A percentile compares a stretch with the other conserved stretches of the same genome.
phyloP scores from a whole-genome alignment of 2,113 vertebrate genomes.

The Tonatia bakeri region DNA sequence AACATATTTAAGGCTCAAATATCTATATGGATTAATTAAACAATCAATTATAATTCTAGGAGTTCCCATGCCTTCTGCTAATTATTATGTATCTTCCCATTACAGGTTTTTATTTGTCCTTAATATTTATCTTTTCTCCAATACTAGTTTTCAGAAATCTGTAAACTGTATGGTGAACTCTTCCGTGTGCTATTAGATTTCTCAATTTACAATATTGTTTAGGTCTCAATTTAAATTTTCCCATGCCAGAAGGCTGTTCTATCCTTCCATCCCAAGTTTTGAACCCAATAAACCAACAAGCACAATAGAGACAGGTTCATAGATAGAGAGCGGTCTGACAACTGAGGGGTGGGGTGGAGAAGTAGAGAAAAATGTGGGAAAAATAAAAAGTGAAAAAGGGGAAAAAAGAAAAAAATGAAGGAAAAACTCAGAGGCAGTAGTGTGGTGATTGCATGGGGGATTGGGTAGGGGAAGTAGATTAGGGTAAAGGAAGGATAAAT shows the following conservation, averaged over 20 bases:
- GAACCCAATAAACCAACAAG: too few species aligned
- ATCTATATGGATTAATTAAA: neutral
- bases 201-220: neutral
- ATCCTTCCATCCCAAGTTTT: neutral
- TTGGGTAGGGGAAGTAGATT: too few species aligned
- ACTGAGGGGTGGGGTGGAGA: too few species aligned
- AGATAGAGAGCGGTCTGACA: too few species aligned
- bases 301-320: too few species aligned
- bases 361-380: too few species aligned
- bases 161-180: neutral
- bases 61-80: neutral
- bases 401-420: too few species aligned
- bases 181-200: neutral
- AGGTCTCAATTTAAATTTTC: neutral
- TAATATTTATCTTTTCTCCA: neutral
- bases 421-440: too few species aligned
- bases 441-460: too few species aligned
- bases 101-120: neutral
- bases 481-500: too few species aligned
- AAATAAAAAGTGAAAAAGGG: too few species aligned
- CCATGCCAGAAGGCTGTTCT: fast-evolving
- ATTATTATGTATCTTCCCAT: neutral
- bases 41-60: neutral
- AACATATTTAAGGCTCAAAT: neutral
- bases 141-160: neutral